Conservation (phyloP, 37 sponge, comb jelly and placozoan genomes). For the Spongilla lacustris region DNA sequence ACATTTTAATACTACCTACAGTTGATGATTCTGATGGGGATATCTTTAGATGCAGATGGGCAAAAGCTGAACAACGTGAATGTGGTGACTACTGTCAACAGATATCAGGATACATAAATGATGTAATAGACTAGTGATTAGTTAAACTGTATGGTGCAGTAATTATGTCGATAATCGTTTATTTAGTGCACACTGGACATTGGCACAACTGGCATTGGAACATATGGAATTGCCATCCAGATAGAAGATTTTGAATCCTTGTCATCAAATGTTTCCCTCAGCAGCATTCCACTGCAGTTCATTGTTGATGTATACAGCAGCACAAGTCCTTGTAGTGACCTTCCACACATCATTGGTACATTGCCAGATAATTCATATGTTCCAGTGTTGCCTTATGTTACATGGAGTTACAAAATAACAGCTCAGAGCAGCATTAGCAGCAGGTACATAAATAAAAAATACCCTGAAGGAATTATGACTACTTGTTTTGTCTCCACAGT, state of each 20-base stretch:
- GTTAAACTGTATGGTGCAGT: too few relatives aligned
- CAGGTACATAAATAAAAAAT: too few relatives aligned
- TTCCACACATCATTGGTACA: neutral
- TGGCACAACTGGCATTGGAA: slow-evolving; percentile 22
- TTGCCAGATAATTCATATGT: slow-evolving; percentile 31
- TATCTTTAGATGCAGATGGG: slow-evolving; percentile 56
- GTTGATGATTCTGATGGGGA: slow-evolving; percentile 55
- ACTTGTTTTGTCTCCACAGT: neutral
- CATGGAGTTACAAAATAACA: slow-evolving; percentile 10
- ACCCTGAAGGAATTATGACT: too few relatives aligned
- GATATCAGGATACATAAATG: slow-evolving; percentile 8
- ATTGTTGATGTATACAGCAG: slow-evolving; percentile 28
- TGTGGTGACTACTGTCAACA: slow-evolving; percentile 35
- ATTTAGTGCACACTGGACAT: slow-evolving; percentile 3
- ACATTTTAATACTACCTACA: too few relatives aligned
- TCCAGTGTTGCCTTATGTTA: slow-evolving; percentile 18
- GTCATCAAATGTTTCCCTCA: slow-evolving; percentile 13
- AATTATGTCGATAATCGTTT: slow-evolving; percentile 5
- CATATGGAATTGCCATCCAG: slow-evolving; percentile 43
- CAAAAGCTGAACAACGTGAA: slow-evolving; percentile 20
- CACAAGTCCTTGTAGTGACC: neutral
- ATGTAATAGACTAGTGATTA: too few relatives aligned
- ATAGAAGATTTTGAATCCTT: slow-evolving; percentile 43
- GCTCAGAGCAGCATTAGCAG: slow-evolving; percentile 7
- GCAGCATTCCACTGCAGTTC: slow-evolving; percentile 61